A percentile compares a stretch with the other conserved stretches of the same genome.
Evolutionary conservation across 1,140 invertebrate genomes (phyloP).

Genomic region (Holotrichia oblita): DNA sequence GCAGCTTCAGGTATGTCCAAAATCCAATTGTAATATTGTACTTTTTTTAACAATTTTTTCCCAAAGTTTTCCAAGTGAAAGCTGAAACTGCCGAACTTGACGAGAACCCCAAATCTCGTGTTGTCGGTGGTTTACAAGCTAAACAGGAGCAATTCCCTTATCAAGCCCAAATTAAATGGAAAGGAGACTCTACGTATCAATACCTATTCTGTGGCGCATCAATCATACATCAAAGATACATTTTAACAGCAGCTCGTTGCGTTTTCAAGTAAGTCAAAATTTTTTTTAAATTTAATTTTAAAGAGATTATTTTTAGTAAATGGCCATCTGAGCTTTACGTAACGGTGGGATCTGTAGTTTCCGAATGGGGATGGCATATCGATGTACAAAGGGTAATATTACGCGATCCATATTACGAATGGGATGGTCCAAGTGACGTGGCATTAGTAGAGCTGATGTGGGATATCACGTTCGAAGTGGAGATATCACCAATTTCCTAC

Average conservation of each 20-base stretch:
- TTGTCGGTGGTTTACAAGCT: background rate
- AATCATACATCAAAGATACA: background rate
- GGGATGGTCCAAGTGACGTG: background rate
- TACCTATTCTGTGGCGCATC: background rate
- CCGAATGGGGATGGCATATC: background rate
- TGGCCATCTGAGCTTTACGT: too few species aligned
- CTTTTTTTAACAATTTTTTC: too few species aligned
- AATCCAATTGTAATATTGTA: too few species aligned
- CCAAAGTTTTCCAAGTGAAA: background rate
- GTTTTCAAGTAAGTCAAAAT: too few species aligned
- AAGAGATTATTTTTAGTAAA: too few species aligned
- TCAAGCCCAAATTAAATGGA: background rate
- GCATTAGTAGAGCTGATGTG: background rate
- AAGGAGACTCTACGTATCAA: too few species aligned
- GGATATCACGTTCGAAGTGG: background rate
- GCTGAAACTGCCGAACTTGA: background rate
- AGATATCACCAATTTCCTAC: background rate
- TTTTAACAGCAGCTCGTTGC: background rate
- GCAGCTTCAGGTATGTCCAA: too few species aligned
- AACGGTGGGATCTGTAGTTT: background rate
- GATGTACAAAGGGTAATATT: background rate
- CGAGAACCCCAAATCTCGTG: background rate
- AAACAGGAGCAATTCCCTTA: background rate
- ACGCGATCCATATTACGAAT: background rate
- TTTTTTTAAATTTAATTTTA: too few species aligned